These are phyloP conservation scores for Orchestia grillus DNA, from an alignment of 1,140 invertebrate species.

Conservation along the genomic window DNA sequence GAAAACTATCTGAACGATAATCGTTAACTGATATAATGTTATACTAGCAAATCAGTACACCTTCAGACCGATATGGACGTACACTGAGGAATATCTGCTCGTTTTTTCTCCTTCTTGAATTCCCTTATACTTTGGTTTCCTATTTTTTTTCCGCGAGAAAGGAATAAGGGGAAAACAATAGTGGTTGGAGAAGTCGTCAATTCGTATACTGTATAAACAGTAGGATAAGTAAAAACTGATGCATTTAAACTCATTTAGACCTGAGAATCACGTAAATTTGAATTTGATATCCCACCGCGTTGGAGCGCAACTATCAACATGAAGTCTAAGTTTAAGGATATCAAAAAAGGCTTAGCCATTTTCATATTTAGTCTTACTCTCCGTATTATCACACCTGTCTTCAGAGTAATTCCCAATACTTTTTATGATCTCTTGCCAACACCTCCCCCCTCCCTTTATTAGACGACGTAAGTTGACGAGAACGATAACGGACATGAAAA, in stretches of 20 bases:
- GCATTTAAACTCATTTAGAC: too few species aligned
- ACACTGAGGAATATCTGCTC: neutral
- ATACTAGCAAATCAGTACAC: neutral
- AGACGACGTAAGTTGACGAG: neutral
- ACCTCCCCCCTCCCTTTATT: too few species aligned
- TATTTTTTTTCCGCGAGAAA: neutral
- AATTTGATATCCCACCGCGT: too few species aligned
- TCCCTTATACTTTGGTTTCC: neutral
- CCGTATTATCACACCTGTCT: too few species aligned
- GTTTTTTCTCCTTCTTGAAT: neutral
- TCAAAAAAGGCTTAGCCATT: too few species aligned
- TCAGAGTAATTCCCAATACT: too few species aligned
- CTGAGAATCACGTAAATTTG: too few species aligned
- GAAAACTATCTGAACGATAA: neutral
- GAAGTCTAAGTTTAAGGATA: too few species aligned
- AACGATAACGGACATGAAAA: neutral
- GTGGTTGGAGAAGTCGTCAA: neutral
- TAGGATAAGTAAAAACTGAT: neutral
- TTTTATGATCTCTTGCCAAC: too few species aligned
- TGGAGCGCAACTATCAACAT: too few species aligned
- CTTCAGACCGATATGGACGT: neutral
- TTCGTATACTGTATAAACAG: neutral
- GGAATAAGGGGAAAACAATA: neutral
- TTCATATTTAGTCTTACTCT: too few species aligned
- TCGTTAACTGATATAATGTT: neutral